Evolutionary conservation across 2,113 vertebrate species (phyloP).

Genomic region (Petrocephalus zakoni): DNA sequence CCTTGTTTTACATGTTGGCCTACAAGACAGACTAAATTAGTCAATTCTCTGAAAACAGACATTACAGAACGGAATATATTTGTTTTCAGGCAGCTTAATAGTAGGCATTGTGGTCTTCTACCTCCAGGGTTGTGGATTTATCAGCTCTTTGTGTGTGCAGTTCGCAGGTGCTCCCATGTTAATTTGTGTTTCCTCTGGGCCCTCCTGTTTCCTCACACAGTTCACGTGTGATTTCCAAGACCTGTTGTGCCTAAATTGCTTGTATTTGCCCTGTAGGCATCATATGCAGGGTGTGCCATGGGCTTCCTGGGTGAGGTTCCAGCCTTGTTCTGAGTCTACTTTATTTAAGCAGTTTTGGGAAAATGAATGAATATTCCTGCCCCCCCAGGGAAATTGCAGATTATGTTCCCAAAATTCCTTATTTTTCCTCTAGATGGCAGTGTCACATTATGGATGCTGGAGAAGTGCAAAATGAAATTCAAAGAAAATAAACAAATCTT

Average conservation of each 20-base stretch:
- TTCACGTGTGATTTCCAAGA: background rate
- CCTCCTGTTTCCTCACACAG: background rate
- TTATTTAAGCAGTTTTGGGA: background rate
- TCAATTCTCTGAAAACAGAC: background rate
- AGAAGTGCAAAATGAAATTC: background rate
- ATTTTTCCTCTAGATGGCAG: background rate
- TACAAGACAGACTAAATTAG: background rate
- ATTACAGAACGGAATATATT: background rate
- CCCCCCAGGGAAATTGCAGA: background rate
- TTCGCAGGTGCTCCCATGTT: background rate
- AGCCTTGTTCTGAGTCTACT: background rate
- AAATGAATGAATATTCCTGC: background rate
- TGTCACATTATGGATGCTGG: background rate
- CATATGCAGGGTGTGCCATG: background rate
- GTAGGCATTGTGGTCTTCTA: background rate
- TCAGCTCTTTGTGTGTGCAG: background rate
- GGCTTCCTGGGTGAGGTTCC: background rate
- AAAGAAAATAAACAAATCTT: background rate
- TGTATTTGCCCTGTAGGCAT: background rate
- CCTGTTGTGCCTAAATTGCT: background rate
- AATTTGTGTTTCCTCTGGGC: background rate
- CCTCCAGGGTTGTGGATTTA: background rate
- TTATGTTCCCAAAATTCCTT: constrained; percentile 2
- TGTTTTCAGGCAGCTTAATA: background rate
- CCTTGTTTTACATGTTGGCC: background rate